phyloP scores from a whole-genome alignment of 30 jellyfish, hydroid and myxozoan species.

The Aurelia sp. region DNA sequence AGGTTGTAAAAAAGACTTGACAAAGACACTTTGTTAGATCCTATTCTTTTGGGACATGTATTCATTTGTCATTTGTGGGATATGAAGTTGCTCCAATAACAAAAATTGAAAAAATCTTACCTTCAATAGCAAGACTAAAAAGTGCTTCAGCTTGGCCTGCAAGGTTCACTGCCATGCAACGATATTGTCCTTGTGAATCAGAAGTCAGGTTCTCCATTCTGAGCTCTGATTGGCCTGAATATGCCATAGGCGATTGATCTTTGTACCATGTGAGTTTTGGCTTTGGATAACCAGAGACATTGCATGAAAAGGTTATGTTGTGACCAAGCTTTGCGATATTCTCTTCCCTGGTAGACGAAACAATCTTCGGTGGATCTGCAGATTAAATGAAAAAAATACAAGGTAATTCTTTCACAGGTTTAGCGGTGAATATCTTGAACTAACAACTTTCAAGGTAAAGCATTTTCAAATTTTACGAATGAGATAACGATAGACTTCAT shows the following conservation, averaged over 20 bases:
- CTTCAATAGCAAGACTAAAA: slow-evolving; percentile 79
- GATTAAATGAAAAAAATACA: background rate
- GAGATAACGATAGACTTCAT: too few species aligned
- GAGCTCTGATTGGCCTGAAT: slow-evolving; percentile 13
- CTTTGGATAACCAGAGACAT: slow-evolving; percentile 81
- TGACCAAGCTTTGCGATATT: slow-evolving; percentile 59
- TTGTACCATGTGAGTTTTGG: slow-evolving; percentile 79
- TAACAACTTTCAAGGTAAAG: too few species aligned
- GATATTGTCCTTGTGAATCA: slow-evolving; percentile 90
- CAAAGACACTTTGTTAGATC: too few species aligned
- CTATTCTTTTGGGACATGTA: too few species aligned
- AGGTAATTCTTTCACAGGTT: too few species aligned
- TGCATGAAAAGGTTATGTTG: slow-evolving; percentile 54
- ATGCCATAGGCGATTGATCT: background rate
- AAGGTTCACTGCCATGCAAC: slow-evolving; percentile 81
- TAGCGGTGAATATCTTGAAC: too few species aligned
- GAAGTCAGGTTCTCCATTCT: slow-evolving; percentile 36
- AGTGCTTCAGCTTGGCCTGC: slow-evolving; percentile 84
- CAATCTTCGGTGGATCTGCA: slow-evolving; percentile 85
- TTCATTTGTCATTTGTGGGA: too few species aligned
- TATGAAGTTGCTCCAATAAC: background rate
- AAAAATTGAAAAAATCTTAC: slow-evolving; percentile 22
- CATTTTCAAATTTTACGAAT: too few species aligned
- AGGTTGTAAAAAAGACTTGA: too few species aligned
- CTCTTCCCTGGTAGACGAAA: slow-evolving; percentile 42